These are phyloP conservation scores for Falco columbarius DNA, from an alignment of 2,797 vertebrate species.

Conservation along the genomic window DNA sequence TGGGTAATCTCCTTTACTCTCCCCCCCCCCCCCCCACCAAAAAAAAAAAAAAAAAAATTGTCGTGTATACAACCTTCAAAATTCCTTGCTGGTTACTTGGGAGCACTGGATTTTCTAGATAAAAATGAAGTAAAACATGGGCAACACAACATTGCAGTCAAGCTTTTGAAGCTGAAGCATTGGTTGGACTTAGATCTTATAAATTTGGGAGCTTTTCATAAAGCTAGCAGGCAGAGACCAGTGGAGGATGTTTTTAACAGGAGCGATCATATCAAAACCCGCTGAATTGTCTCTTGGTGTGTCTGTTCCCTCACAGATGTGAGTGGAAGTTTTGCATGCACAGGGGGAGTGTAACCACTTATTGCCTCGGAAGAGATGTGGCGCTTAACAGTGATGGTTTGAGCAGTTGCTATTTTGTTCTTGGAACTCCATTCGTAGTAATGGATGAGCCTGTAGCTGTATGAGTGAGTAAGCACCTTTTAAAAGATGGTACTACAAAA, in stretches of 20 bases:
- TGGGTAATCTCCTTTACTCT: background rate
- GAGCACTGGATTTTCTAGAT: background rate
- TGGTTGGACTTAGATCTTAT: background rate
- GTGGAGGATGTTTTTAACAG: background rate
- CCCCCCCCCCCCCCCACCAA: fast-evolving
- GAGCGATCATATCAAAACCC: background rate
- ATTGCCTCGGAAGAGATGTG: background rate
- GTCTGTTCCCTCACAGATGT: background rate
- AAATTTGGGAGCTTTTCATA: background rate
- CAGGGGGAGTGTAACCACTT: fast-evolving
- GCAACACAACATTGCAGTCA: background rate
- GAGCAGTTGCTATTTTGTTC: background rate
- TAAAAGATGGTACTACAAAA: background rate
- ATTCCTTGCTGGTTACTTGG: conserved; percentile 33
- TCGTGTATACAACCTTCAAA: conserved; percentile 31
- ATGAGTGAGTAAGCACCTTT: background rate
- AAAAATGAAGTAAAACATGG: conserved; percentile 18
- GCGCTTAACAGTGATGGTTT: background rate
- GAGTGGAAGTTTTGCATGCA: background rate
- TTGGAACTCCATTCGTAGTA: background rate
- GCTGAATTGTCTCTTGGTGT: background rate
- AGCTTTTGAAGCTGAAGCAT: background rate
- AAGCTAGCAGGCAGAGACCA: background rate
- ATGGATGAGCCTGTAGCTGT: background rate
- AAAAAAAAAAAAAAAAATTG: background rate